phyloP scores from a whole-genome alignment of 2,113 vertebrate genomes.

The Gobio gobio region DNA sequence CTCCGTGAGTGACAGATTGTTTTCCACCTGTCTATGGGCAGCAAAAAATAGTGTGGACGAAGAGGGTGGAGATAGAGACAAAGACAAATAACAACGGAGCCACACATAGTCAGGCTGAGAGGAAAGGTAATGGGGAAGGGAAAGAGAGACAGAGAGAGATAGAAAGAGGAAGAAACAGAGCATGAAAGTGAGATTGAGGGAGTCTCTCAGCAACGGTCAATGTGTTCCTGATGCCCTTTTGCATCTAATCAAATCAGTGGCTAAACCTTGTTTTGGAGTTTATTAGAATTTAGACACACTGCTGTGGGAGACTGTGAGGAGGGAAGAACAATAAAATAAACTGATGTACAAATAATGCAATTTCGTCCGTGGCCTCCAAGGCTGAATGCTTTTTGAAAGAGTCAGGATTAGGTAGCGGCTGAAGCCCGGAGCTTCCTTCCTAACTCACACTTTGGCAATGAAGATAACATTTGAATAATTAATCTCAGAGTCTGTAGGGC shows the following conservation, averaged over 20 bases:
- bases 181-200: slow-evolving; percentile 50
- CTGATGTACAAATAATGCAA: slow-evolving; percentile 50
- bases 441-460: slow-evolving; percentile 39
- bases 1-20: slow-evolving; percentile 36
- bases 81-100: slow-evolving; percentile 10
- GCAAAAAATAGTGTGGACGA: background rate
- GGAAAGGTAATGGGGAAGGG: slow-evolving; percentile 3
- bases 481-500: slow-evolving; percentile 50
- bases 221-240: slow-evolving; percentile 65
- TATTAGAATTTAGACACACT: slow-evolving; percentile 62
- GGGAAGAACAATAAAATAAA: slow-evolving; percentile 55
- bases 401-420: slow-evolving; percentile 25
- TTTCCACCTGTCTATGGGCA: slow-evolving; percentile 23
- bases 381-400: slow-evolving; percentile 55
- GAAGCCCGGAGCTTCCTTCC: slow-evolving; percentile 43
- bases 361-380: slow-evolving; percentile 48
- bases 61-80: background rate
- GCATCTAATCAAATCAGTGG: slow-evolving; percentile 71
- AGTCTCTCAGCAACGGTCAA: slow-evolving; percentile 66
- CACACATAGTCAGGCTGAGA: slow-evolving; percentile 8
- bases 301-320: slow-evolving; percentile 30
- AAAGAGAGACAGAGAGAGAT: slow-evolving; percentile 8
- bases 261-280: slow-evolving; percentile 66
- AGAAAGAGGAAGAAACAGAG: slow-evolving; percentile 8
- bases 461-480: slow-evolving; percentile 62